Evolutionary conservation across 2,113 vertebrate genomes (phyloP).

Genomic region (Lampris incognitus): DNA sequence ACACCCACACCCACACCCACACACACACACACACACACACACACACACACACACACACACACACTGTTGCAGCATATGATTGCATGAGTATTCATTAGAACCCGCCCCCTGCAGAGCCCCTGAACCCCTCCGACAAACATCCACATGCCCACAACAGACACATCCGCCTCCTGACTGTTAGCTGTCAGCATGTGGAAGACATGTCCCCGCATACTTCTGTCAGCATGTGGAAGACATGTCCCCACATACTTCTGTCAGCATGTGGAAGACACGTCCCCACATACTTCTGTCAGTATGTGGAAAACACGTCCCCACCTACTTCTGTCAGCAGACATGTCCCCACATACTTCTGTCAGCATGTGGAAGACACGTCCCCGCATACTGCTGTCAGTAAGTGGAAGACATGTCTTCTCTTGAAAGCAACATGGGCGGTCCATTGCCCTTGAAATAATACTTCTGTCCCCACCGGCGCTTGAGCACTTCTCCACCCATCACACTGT

Average conservation of each 20-base stretch:
- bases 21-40: slow-evolving; percentile 13
- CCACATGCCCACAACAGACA: slow-evolving; percentile 22
- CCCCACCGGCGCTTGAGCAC: background rate
- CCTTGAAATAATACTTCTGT: slow-evolving; percentile 36
- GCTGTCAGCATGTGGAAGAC: slow-evolving; percentile 60
- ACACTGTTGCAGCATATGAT: slow-evolving; percentile 46
- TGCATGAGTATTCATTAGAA: slow-evolving; percentile 53
- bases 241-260: slow-evolving; percentile 57
- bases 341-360: slow-evolving; percentile 49
- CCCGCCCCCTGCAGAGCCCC: slow-evolving; percentile 33
- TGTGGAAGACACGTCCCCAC: slow-evolving; percentile 54
- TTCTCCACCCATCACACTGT: too few relatives aligned
- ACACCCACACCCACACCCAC: slow-evolving; percentile 4
- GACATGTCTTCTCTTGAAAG: slow-evolving; percentile 52
- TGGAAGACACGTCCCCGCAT: slow-evolving; percentile 51
- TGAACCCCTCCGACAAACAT: slow-evolving; percentile 24
- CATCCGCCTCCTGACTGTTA: slow-evolving; percentile 47
- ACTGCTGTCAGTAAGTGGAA: slow-evolving; percentile 55
- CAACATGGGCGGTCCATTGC: slow-evolving; percentile 26
- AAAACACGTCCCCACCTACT: slow-evolving; percentile 47
- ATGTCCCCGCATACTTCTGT: slow-evolving; percentile 63
- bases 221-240: slow-evolving; percentile 57
- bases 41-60: background rate
- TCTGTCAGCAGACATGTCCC: too few relatives aligned
- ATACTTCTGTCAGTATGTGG: slow-evolving; percentile 53